phyloP scores from a whole-genome alignment of 2,113 vertebrate genomes.

The Colius striatus region DNA sequence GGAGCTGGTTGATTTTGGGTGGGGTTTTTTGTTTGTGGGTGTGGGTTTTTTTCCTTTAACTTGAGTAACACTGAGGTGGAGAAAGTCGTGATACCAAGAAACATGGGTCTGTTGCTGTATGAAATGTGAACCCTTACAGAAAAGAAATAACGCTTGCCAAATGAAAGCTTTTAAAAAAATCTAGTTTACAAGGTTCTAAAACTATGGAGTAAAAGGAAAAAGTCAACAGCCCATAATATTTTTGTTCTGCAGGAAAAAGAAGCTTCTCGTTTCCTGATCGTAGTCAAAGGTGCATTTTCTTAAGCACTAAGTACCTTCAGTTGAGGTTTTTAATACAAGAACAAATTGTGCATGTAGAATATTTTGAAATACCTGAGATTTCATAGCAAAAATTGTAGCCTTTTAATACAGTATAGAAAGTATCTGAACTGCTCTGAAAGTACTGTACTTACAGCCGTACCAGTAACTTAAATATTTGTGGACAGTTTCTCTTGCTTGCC shows the following conservation, averaged over 20 bases:
- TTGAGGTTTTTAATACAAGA: constrained; percentile 48
- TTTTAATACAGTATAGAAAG: constrained; percentile 53
- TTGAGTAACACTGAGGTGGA: neutral
- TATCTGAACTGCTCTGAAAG: constrained; percentile 42
- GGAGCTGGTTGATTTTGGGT: neutral
- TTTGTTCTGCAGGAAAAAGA: constrained; percentile 2
- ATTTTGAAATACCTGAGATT: constrained; percentile 66
- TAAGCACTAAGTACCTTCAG: constrained; percentile 21
- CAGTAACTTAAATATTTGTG: constrained; percentile 52
- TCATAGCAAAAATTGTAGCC: constrained; percentile 52
- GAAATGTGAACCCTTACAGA: neutral
- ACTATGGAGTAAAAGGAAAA: neutral
- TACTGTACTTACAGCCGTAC: constrained; percentile 49
- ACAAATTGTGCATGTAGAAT: constrained; percentile 57
- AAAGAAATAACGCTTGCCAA: neutral
- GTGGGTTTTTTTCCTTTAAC: neutral
- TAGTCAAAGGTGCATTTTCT: constrained; percentile 47
- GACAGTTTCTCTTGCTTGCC: constrained; percentile 60
- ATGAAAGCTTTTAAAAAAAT: neutral
- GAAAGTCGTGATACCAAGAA: neutral
- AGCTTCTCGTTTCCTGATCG: neutral
- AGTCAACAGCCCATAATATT: neutral
- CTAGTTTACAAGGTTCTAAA: neutral
- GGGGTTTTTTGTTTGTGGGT: neutral
- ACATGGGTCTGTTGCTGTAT: neutral